Conservation (phyloP, 2,888 invertebrate species). For the Nasonia oneida region DNA sequence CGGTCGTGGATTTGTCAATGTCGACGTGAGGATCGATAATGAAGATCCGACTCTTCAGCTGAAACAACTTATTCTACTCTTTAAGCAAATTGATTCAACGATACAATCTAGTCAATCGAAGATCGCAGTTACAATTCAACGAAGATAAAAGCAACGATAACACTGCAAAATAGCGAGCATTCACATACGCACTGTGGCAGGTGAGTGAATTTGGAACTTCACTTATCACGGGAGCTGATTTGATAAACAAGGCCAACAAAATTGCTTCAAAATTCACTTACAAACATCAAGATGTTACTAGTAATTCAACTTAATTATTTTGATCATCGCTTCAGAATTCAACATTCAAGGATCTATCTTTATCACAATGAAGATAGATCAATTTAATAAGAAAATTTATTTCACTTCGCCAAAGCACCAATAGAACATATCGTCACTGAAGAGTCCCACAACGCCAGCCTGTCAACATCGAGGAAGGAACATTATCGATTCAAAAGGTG, state of each 20-base stretch:
- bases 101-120: background rate
- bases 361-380: background rate
- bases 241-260: background rate
- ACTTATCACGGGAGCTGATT: background rate
- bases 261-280: background rate
- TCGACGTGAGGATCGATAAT: slow-evolving; percentile 22
- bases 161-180: too few relatives aligned
- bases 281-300: background rate
- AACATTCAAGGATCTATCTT: background rate
- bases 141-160: background rate
- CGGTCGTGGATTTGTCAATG: background rate
- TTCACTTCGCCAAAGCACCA: background rate
- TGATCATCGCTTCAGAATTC: background rate
- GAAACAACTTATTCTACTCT: background rate
- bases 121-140: background rate
- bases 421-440: background rate
- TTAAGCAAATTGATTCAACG: background rate
- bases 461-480: slow-evolving; percentile 5
- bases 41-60: background rate
- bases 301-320: background rate
- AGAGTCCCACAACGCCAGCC: background rate
- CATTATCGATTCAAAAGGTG: background rate
- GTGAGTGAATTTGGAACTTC: slow-evolving; percentile 12
- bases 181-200: background rate
- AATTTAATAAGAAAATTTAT: background rate